phyloP scores from a whole-genome alignment of 2,888 invertebrate genomes.

The Steinernema scapterisci region DNA sequence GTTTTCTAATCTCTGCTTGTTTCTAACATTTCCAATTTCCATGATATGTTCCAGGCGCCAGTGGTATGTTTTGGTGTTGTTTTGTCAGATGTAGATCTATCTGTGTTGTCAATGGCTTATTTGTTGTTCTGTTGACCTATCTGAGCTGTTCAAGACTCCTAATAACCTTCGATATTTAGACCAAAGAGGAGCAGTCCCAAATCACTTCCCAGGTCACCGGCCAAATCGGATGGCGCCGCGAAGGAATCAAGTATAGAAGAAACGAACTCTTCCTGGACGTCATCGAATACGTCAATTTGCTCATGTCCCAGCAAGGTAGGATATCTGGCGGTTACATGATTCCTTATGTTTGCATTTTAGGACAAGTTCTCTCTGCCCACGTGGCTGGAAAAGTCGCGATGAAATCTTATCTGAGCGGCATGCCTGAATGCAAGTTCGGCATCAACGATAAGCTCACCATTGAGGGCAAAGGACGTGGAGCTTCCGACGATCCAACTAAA shows the following conservation, averaged over 20 bases:
- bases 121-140: not conserved
- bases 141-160: not conserved
- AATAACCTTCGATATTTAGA: constrained; percentile 73
- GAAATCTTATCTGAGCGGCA: constrained; percentile 98
- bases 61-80: constrained; percentile 33
- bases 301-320: constrained; percentile 95
- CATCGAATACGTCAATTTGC: constrained; percentile 93
- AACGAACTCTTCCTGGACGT: constrained; percentile 99
- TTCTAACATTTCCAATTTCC: constrained; percentile 12
- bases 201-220: constrained; percentile 87
- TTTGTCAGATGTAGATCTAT: not conserved
- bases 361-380: constrained; percentile 93
- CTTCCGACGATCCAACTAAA: constrained; percentile 79
- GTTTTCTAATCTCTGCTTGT: constrained; percentile 32
- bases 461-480: constrained; percentile 76
- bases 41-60: constrained; percentile 25
- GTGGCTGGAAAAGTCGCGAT: constrained; percentile 99
- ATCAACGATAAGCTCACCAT: constrained; percentile 99
- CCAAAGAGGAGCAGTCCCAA: constrained; percentile 98
- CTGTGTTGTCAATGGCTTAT: not conserved
- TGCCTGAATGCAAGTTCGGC: constrained; percentile 99
- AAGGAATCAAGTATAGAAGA: constrained; percentile 96
- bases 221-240: constrained; percentile 93
- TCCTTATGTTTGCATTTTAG: constrained; percentile 72
- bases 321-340: not conserved